Percentiles rank a stretch among this genome's conserved stretches.
phyloP scores from a whole-genome alignment of 1,140 invertebrate genomes.

The Ips nitidus region DNA sequence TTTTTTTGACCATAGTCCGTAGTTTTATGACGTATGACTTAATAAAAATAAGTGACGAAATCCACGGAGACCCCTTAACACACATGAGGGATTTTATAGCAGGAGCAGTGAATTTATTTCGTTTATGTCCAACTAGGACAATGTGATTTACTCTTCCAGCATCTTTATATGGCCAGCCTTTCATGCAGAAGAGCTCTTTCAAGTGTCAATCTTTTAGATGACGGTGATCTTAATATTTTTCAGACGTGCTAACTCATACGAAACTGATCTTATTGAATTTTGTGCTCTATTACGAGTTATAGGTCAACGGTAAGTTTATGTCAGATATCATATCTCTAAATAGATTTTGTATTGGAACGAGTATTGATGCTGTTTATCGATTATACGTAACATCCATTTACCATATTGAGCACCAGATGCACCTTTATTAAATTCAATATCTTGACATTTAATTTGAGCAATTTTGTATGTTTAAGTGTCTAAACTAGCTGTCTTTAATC shows the following conservation, averaged over 20 bases:
- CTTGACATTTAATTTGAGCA: no score
- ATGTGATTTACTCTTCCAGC: conserved; percentile 12
- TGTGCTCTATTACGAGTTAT: no score
- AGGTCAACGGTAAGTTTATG: no score
- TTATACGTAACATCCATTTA: no score
- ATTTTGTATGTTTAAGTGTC: no score
- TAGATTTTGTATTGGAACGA: no score
- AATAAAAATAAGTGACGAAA: conserved; percentile 23
- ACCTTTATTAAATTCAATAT: no score
- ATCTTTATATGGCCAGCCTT: conserved; percentile 15
- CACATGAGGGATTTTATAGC: conserved; percentile 18
- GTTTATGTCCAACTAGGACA: conserved; percentile 9
- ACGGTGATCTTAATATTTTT: conserved; percentile 1
- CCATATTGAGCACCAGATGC: no score
- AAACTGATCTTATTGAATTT: not conserved
- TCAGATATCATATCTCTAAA: no score
- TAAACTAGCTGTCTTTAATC: no score
- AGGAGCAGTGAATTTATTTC: conserved; percentile 10
- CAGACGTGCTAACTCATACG: conserved; percentile 5
- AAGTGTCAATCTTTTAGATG: conserved; percentile 13
- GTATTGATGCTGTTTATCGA: no score
- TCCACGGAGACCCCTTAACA: conserved; percentile 15
- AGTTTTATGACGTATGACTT: conserved; percentile 22
- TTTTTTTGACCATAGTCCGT: not conserved
- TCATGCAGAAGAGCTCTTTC: conserved; percentile 14